These are phyloP conservation scores for Thamnaconus septentrionalis DNA, from an alignment of 2,113 vertebrate genomes.

Conservation along the genomic window DNA sequence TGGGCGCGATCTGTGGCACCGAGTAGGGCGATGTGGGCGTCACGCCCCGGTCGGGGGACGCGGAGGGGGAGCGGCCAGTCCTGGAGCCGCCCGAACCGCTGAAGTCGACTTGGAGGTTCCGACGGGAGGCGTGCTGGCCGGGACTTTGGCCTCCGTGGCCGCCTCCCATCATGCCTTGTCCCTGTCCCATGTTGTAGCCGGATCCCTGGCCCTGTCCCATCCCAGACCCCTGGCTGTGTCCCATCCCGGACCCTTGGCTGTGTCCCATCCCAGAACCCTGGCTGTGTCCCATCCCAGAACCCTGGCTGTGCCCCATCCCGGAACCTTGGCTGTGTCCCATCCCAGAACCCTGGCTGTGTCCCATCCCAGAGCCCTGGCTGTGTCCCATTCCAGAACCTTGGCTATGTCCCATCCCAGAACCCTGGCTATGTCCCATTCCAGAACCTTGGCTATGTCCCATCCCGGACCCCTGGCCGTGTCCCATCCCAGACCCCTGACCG, in stretches of 20 bases:
- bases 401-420: constrained; percentile 44
- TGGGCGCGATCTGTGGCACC: constrained; percentile 93
- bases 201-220: constrained; percentile 43
- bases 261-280: neutral
- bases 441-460: constrained; percentile 31
- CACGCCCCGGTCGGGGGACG: constrained; percentile 86
- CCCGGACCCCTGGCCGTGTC: constrained; percentile 48
- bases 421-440: constrained; percentile 53
- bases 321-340: constrained; percentile 31
- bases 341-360: constrained; percentile 48
- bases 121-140: constrained; percentile 68
- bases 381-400: constrained; percentile 49
- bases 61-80: constrained; percentile 73
- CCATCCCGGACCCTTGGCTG: constrained; percentile 45
- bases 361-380: constrained; percentile 45
- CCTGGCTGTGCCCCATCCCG: constrained; percentile 54
- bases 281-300: constrained; percentile 42
- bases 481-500: constrained; percentile 42
- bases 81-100: constrained; percentile 57
- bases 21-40: constrained; percentile 97
- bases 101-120: constrained; percentile 78
- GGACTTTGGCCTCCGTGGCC: constrained; percentile 59
- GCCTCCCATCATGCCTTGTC: constrained; percentile 40
- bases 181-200: constrained; percentile 51
- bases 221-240: constrained; percentile 20